Conservation (phyloP, 2,888 invertebrate species). For the Nomada lathburiana region DNA sequence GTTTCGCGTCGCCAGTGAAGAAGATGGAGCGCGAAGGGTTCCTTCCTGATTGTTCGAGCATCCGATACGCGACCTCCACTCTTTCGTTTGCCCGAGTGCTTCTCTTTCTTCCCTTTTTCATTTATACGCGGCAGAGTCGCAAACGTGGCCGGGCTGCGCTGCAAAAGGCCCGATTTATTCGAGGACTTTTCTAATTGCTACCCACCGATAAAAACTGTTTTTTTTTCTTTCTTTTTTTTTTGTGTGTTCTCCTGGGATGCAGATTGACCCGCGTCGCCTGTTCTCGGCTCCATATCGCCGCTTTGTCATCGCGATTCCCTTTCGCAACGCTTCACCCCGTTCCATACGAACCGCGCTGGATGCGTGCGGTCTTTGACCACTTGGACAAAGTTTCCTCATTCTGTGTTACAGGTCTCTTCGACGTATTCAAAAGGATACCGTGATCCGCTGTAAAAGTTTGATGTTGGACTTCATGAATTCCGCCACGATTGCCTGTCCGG, state of each 20-base stretch:
- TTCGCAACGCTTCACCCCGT: background rate
- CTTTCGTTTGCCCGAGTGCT: slow-evolving; percentile 1
- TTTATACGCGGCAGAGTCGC: slow-evolving; percentile 1
- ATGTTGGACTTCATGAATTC: slow-evolving; percentile 17
- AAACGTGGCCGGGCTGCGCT: slow-evolving; percentile 3
- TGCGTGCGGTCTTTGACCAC: too few relatives aligned
- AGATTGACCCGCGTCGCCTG: slow-evolving; percentile 10
- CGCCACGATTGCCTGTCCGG: background rate
- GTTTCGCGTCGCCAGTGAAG: background rate
- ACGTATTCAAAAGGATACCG: background rate
- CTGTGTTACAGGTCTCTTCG: background rate
- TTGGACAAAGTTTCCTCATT: too few relatives aligned
- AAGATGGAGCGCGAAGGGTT: slow-evolving; percentile 25
- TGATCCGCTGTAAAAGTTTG: slow-evolving; percentile 24
- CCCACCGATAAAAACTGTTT: slow-evolving; percentile 19
- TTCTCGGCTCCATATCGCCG: background rate
- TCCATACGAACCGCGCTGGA: too few relatives aligned
- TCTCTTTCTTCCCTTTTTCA: background rate
- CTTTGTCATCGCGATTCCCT: slow-evolving; percentile 27
- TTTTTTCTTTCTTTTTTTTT: too few relatives aligned
- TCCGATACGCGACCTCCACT: slow-evolving; percentile 24
- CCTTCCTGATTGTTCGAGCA: slow-evolving; percentile 35
- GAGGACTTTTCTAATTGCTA: slow-evolving; percentile 49
- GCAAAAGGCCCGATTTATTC: slow-evolving; percentile 34
- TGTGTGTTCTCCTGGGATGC: background rate